A percentile compares a stretch with the other conserved stretches of the same genome.
These are phyloP conservation scores for Pterophyllum scalare DNA, from an alignment of 2,113 vertebrate genomes.

Conservation along the genomic window DNA sequence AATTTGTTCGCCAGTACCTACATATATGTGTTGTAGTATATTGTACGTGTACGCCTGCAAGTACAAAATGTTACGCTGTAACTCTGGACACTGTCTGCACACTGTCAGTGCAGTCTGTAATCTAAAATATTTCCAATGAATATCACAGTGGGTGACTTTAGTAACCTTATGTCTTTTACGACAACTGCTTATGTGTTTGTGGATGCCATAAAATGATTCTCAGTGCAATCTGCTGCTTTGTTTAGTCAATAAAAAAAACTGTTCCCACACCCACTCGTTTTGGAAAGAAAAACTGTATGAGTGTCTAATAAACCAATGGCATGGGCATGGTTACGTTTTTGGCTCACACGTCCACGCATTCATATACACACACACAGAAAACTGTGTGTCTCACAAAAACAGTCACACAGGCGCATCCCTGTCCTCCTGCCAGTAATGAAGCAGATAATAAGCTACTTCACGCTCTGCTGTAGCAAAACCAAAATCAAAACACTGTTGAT, in stretches of 20 bases:
- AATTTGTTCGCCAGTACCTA: background rate
- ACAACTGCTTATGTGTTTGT: background rate
- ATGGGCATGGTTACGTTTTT: constrained; percentile 51
- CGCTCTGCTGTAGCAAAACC: constrained; percentile 78
- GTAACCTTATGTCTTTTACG: background rate
- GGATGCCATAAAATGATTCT: constrained; percentile 15
- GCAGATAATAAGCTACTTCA: constrained; percentile 81
- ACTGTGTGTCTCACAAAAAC: background rate
- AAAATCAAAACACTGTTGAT: constrained; percentile 81
- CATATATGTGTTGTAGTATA: background rate
- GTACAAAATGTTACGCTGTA: background rate
- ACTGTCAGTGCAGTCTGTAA: background rate
- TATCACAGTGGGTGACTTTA: background rate
- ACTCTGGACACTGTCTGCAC: background rate
- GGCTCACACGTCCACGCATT: background rate
- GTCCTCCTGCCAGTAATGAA: constrained; percentile 74
- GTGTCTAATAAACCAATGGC: constrained; percentile 28
- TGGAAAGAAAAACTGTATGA: constrained; percentile 11
- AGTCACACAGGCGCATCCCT: constrained; percentile 3
- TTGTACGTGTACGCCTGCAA: background rate
- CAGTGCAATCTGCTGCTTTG: constrained; percentile 23
- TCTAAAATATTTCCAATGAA: no score
- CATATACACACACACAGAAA: constrained; percentile 26
- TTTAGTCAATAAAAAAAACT: constrained; percentile 11
- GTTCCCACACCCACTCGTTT: constrained; percentile 7